These are phyloP conservation scores for Sebastes nivosus DNA, from an alignment of 2,797 vertebrate genomes.

Conservation along the genomic window DNA sequence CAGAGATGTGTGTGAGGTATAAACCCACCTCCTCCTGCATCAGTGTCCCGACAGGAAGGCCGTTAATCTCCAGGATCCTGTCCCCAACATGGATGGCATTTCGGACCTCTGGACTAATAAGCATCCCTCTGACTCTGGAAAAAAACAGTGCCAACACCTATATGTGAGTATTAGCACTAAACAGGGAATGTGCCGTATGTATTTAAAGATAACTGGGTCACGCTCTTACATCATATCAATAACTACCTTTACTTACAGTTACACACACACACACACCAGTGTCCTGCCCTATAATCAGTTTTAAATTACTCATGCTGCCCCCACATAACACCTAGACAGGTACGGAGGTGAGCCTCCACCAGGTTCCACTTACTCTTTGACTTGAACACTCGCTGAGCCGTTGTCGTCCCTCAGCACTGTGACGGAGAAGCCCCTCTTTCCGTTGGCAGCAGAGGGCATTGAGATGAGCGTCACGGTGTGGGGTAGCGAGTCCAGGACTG, in stretches of 20 bases:
- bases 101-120: conserved; percentile 92
- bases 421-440: conserved; percentile 92
- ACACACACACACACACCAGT: background rate
- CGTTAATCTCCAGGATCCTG: conserved; percentile 96
- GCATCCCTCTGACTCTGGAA: conserved; percentile 91
- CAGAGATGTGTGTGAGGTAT: background rate
- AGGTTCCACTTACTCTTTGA: conserved; percentile 92
- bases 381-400: conserved; percentile 88
- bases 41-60: conserved; percentile 88
- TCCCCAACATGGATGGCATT: conserved; percentile 96
- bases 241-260: background rate
- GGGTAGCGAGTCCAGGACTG: conserved; percentile 88
- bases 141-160: conserved; percentile 11
- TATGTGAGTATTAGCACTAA: background rate
- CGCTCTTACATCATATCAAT: background rate
- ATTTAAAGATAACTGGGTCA: background rate
- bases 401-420: conserved; percentile 86
- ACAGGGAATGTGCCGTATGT: background rate
- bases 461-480: conserved; percentile 95
- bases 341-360: background rate
- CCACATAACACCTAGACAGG: background rate
- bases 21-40: conserved; percentile 89
- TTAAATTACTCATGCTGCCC: conserved; percentile 39
- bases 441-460: conserved; percentile 92
- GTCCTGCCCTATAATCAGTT: conserved; percentile 41